Conservation (phyloP, 1,140 invertebrate species). For the fruit fly (Drosophila melanogaster) region Release_6_plus_ISO1_MT NT_037436.4:10463501-10464000, state of each 20-base stretch:
- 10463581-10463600: not conserved
- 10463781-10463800: not conserved
- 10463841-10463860: not conserved
- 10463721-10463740: too few species aligned
- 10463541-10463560: not conserved
- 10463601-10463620: not conserved
- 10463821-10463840: not conserved
- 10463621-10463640: too few species aligned
- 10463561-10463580: conserved; percentile 6
- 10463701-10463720: too few species aligned
- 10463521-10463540: too few species aligned
- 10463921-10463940: conserved; percentile 27
- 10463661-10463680: too few species aligned
- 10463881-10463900: conserved; percentile 8
- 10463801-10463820: not conserved
- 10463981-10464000: conserved; percentile 43
- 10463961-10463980: conserved; percentile 41
- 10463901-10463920: conserved; percentile 49
- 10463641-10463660: too few species aligned
- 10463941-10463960: conserved; percentile 38
- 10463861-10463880: not conserved
- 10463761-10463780: too few species aligned
- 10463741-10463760: too few species aligned
- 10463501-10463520: too few species aligned
- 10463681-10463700: too few species aligned